A percentile compares a stretch with the other conserved stretches of the same genome.
Conservation (phyloP, 2,797 vertebrate species). For the Thripadectes ignobilis region DNA sequence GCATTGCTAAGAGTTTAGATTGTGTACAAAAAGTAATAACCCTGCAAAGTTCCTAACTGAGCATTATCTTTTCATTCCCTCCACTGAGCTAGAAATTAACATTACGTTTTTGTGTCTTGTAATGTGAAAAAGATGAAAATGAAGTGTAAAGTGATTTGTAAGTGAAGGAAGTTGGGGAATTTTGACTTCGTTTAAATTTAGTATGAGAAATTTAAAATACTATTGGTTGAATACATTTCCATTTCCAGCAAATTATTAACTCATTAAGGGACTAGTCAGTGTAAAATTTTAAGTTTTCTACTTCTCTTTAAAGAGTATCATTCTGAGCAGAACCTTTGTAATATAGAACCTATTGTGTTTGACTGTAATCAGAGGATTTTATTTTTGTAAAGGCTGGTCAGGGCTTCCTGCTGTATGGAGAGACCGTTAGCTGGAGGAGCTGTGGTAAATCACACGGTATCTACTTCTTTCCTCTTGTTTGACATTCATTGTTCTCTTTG, state of each 20-base stretch:
- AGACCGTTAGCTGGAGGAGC: not conserved
- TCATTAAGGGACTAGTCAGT: not conserved
- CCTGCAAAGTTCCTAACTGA: not conserved
- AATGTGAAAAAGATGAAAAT: slow-evolving; percentile 19
- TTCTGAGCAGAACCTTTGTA: not conserved
- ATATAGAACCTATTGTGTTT: not conserved
- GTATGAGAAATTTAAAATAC: not conserved
- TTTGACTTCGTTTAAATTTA: slow-evolving; percentile 6
- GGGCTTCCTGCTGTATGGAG: not conserved
- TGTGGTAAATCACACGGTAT: not conserved
- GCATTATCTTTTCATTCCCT: not conserved
- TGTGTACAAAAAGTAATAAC: slow-evolving; percentile 8
- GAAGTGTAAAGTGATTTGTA: not conserved
- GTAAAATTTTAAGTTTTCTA: not conserved
- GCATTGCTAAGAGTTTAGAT: not conserved
- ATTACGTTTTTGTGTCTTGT: not conserved
- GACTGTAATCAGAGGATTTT: not conserved
- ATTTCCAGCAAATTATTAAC: slow-evolving; percentile 29
- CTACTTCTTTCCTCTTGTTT: not conserved
- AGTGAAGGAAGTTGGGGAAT: not conserved
- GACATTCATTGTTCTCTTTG: not conserved
- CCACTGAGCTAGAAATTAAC: not conserved
- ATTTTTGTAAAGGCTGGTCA: not conserved
- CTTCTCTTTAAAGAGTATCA: not conserved
- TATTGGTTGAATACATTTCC: not conserved